Evolutionary conservation across 2,113 vertebrate species (phyloP), one percentile per base, ranked within the genome.

Genomic region (Albula goreensis): DNA sequence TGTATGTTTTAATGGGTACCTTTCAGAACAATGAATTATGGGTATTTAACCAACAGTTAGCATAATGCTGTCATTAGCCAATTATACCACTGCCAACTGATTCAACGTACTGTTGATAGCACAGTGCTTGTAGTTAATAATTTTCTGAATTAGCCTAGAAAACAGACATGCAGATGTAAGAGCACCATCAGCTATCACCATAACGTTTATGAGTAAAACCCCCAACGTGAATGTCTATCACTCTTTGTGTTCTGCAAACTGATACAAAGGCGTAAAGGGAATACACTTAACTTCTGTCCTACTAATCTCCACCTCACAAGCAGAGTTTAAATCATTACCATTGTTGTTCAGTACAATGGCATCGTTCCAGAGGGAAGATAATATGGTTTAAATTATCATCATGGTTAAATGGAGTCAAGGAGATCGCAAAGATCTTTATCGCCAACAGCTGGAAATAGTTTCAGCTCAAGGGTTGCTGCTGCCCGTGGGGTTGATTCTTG

Each of bases 361-460:
- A 13, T 10, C 52, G 60, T 60, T 57, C 52, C 50, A 17, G 6
- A 50, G 56, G 41, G 82, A 48, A 84, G 83, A 22, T 74, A 74
- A 31, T 50, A 49, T 70, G 77, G 60, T 66, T 84, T 74, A 84
- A 84, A 84, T 74, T 19, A 84, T 12, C 83, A 74, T 84, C 60
- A 13, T 52, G 63, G 60, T 17, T 77, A 84, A 84, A 84, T 84
- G 83, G 83, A 84, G 60, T 84, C 63, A 41, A 41, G 31, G 31
- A 41, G 50, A 84, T 19, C 60, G 41, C 66, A 84, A 84, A 84
- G 63, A 74, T 84, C 60, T 84, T 84, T 84, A 84, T 77, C 63
- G 50, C 63, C 31, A n/a, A 84, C 57, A 15, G 82, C 82, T 66
- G 19, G 83, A 50, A 84, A 84, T 84, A 48, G 48, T 66, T 49